Base-by-base conservation (phyloP, 1,140 invertebrate species). In the Trypoxylus dichotomus region DNA sequence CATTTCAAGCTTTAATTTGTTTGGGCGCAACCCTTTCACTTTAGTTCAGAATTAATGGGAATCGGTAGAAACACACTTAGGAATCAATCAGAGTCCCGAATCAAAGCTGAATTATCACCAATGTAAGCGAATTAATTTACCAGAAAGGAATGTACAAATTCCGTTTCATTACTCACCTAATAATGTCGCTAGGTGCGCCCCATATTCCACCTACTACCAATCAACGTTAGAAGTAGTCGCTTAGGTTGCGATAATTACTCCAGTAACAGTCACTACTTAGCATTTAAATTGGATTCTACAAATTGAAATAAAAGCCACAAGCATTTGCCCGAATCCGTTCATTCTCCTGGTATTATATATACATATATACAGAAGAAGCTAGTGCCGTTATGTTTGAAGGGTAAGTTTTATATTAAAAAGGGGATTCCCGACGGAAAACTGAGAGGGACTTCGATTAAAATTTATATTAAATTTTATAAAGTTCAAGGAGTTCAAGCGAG, bases 241-340 rank as follows among this genome's bases (percentile, higher is more conserved):
- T 24, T 73, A 41, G 37, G 15, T 13, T 60, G 25, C 10, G 80
- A 77, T 81, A 80, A 81, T 81, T 81, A 80, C 75, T 81, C 78
- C 77, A 76, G 74, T 77, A 79, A 80, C 80, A 81, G 77, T 80
- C 47, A 77, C 77, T 81, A 74, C 76, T 80, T 81, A 79, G 80
- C 80, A 81, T 81, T 80, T 81, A 81, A 81, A 81, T 81, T 80
- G 79, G 75, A 77, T 81, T 81, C 80, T 43, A n/a, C 27, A 76
- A 77, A 80, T 81, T 80, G 79, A 81, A 81, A 75, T 79, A 79
- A 79, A 74, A 32, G 72, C 24, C 60, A 68, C 60, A 68, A 68
- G n/a, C n/a, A n/a, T n/a, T n/a, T n/a, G n/a, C n/a, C 6, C 60
- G 24, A 68, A 21, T 68, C 21, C 60, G 27, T 29, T 24, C 19